A percentile compares a stretch with the other conserved stretches of the same genome.
Conservation (phyloP, 2,113 vertebrate species). For the Erythrolamprus reginae region DNA sequence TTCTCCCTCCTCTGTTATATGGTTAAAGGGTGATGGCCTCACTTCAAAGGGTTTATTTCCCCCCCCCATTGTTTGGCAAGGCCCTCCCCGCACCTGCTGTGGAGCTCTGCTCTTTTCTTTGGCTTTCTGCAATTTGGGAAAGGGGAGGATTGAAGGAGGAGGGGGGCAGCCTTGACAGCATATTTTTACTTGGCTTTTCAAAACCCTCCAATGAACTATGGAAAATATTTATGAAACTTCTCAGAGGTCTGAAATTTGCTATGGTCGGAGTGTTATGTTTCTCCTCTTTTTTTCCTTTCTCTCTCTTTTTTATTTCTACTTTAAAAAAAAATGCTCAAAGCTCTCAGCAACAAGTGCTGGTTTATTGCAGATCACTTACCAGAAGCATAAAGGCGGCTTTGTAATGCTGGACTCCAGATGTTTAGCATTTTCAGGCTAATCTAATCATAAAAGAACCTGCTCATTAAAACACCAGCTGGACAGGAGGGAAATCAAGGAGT, state of each 20-base stretch:
- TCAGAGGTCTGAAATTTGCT: constrained; percentile 3
- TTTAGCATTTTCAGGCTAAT: constrained; percentile 51
- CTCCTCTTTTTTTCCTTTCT: background rate
- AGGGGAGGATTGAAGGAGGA: background rate
- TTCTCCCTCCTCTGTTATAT: too few species aligned
- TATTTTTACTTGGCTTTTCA: background rate
- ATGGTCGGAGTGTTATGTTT: background rate
- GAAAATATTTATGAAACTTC: background rate
- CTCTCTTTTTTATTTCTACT: background rate
- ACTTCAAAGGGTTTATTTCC: background rate
- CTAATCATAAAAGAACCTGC: constrained; percentile 44
- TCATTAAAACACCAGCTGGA: constrained; percentile 36
- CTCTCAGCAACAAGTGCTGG: constrained; percentile 26
- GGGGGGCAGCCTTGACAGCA: background rate
- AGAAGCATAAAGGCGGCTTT: constrained; percentile 62
- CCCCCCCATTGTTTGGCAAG: background rate
- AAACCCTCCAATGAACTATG: accelerated
- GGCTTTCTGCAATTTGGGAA: background rate
- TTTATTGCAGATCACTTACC: constrained; percentile 48
- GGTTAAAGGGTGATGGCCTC: background rate
- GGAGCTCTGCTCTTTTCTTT: background rate
- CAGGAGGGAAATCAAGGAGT: constrained; percentile 4
- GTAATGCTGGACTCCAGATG: constrained; percentile 66
- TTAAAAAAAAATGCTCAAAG: constrained; percentile 6
- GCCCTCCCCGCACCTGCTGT: background rate